phyloP scores from a whole-genome alignment of 2,888 invertebrate species.

The Drosophila meridiana region DNA sequence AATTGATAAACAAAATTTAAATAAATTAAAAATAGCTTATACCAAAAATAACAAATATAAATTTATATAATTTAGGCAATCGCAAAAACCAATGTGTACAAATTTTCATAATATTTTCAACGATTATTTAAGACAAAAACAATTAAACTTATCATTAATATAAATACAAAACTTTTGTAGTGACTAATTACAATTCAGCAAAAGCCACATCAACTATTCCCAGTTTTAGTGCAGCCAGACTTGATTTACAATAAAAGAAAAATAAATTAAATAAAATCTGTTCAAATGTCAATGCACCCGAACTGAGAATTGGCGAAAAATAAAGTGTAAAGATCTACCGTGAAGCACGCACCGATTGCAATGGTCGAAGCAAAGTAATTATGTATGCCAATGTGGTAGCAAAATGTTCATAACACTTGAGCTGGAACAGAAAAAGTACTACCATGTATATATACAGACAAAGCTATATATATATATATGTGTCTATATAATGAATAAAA shows the following conservation, averaged over 20 bases:
- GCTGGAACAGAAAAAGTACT: conserved; percentile 12
- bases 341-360: conserved; percentile 55
- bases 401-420: conserved; percentile 69
- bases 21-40: background rate
- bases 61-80: no score
- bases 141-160: background rate
- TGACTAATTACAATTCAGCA: background rate
- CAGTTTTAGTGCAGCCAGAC: conserved; percentile 26
- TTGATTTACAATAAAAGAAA: conserved; percentile 26
- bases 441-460: background rate
- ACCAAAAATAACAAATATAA: no score
- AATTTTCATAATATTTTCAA: no score
- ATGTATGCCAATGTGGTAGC: conserved; percentile 69
- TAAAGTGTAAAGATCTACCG: conserved; percentile 25
- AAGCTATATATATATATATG: no score
- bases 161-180: background rate
- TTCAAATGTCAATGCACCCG: conserved; percentile 55
- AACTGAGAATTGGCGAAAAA: conserved; percentile 2
- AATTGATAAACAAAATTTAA: no score
- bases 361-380: conserved; percentile 59
- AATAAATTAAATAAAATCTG: conserved; percentile 17
- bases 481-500: background rate
- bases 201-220: background rate
- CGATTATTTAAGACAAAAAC: background rate
- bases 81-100: no score